phyloP scores from a whole-genome alignment of 2,113 vertebrate genomes.

The Hemibagrus wyckioides region DNA sequence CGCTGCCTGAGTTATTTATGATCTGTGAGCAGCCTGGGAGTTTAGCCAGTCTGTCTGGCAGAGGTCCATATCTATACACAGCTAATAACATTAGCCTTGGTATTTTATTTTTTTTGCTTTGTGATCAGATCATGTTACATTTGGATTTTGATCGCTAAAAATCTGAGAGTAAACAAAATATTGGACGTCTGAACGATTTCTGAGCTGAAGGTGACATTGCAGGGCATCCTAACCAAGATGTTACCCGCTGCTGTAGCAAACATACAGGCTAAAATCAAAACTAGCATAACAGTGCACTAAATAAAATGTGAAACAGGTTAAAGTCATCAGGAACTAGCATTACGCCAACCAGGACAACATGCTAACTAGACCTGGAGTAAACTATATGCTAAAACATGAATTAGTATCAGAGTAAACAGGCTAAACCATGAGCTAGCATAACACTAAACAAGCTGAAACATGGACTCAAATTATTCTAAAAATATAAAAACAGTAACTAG shows the following conservation, averaged over 20 bases:
- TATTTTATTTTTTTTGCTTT: not conserved
- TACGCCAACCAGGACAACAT: not conserved
- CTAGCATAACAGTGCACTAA: not conserved
- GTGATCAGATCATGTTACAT: not conserved
- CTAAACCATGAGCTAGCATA: no score
- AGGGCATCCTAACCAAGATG: not conserved
- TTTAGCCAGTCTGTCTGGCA: conserved; percentile 19
- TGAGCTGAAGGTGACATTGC: not conserved
- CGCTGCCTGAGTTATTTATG: conserved; percentile 2
- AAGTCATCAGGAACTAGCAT: not conserved
- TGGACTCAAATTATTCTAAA: no score
- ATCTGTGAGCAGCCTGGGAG: not conserved
- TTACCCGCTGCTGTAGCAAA: not conserved
- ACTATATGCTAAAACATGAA: not conserved
- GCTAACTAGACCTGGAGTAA: not conserved
- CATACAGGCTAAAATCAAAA: not conserved
- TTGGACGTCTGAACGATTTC: not conserved
- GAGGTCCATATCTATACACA: not conserved
- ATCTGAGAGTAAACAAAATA: not conserved
- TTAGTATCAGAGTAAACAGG: no score
- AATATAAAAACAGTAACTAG: not conserved
- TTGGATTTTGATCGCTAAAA: not conserved
- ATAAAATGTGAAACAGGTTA: not conserved
- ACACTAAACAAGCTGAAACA: no score
- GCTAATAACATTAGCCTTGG: not conserved